Base-by-base conservation (phyloP, 2,113 vertebrate genomes). In the Mormyrus iriodes region DNA sequence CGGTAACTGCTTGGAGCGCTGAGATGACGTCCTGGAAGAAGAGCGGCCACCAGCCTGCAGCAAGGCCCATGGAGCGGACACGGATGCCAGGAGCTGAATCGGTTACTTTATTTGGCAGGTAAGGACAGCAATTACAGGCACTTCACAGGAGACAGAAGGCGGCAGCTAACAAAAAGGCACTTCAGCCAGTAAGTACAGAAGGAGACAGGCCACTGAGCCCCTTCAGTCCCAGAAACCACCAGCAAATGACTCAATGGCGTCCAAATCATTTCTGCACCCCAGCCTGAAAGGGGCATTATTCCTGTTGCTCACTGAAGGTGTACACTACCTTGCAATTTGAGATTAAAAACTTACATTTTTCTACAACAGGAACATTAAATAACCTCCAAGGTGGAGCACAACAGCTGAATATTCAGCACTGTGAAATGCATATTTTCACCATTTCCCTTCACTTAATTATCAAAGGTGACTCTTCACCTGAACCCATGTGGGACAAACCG, bases 41-140 rank as follows among this genome's bases (percentile, higher is more conserved):
- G 15, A 85, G 10, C 8, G 42, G 46, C 83, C 83, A 85, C 4
- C 42, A 51, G 46, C 9, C n/a, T 35, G 13, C 24, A 10, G 24
- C 21, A 12, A n/a, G n/a, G 83, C 44, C 48, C 83, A 46, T 3
- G 21, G 9, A 85, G 10, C 27, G n/a, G 35, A 10, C 21, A 85
- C 39, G 3, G 39, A 85, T 3, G 24, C n/a, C 83, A 85, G 83
- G 0, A 49, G 44, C 46, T 85, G 48, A 76, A 76, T 76, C 4
- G 69, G 27, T 76, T 49, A 31, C 44, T 85, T 85, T 85, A 85
- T 85, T 85, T 85, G 83, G 46, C 83, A 85, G 83, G 24, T 49
- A 83, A 27, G 44, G 31, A 83, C 24, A 48, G 83, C 44, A 48
- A 46, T 85, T 49, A 85, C 21, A 49, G 83, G 46, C 83, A 85